phyloP scores from a whole-genome alignment of 2,888 invertebrate species.

The Anagyrus pseudococci region DNA sequence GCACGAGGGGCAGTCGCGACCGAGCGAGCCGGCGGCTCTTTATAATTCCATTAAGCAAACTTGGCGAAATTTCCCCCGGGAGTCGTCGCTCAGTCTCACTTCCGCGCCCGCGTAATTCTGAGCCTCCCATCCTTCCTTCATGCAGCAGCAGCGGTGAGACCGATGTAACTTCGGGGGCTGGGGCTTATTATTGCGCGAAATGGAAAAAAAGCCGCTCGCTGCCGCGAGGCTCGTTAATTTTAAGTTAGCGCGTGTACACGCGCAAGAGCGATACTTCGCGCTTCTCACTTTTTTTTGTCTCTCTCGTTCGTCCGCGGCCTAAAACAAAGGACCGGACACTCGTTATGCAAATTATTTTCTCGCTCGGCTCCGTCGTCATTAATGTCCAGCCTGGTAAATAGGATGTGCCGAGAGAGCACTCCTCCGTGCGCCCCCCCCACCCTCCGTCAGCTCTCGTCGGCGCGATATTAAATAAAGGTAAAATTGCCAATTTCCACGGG shows the following conservation, averaged over 20 bases:
- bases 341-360: constrained; percentile 31
- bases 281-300: not conserved
- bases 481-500: constrained; percentile 34
- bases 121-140: not conserved
- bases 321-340: constrained; percentile 11
- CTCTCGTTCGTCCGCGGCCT: not conserved
- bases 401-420: not conserved
- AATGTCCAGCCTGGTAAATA: constrained; percentile 11
- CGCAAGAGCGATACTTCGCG: not conserved
- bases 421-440: not conserved
- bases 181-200: too few relatives aligned
- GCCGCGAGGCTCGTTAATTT: constrained; percentile 24
- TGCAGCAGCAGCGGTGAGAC: constrained; percentile 8
- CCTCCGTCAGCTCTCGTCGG: constrained; percentile 11
- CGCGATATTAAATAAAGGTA: constrained; percentile 32
- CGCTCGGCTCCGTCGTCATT: constrained; percentile 9
- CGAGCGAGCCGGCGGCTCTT: constrained; percentile 45
- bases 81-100: constrained; percentile 49
- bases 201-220: too few relatives aligned
- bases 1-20: not conserved
- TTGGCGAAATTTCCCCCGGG: constrained; percentile 52
- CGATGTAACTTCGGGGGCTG: not conserved
- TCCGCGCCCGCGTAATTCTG: constrained; percentile 31
- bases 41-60: constrained; percentile 56
- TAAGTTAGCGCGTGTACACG: constrained; percentile 24